Percentiles rank a stretch among this genome's conserved stretches.
phyloP scores from a whole-genome alignment of 2,888 invertebrate species.

The Microctonus aethiopoides region DNA sequence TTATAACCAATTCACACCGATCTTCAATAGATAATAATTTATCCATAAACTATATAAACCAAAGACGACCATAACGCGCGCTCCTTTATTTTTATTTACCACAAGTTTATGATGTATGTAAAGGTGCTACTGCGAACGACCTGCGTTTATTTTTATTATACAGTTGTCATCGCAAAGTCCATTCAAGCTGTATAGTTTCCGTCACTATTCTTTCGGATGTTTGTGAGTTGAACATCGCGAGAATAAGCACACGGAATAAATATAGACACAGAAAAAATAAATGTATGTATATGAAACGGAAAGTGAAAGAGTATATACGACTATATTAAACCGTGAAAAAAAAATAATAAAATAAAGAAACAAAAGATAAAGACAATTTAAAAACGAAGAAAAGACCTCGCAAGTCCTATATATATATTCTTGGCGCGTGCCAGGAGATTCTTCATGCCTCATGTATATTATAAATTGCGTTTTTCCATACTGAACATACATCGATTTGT shows the following conservation, averaged over 20 bases:
- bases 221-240: conserved; percentile 3
- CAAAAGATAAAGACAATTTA: not conserved
- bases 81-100: not conserved
- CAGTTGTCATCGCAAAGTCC: not conserved
- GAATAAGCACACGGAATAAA: not conserved
- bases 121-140: not conserved
- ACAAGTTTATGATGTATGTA: not conserved
- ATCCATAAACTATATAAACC: not conserved
- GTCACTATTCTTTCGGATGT: conserved; percentile 17
- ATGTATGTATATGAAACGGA: not conserved
- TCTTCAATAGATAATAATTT: not conserved
- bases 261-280: not conserved
- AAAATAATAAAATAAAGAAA: not conserved
- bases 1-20: not conserved
- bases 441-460: not conserved
- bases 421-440: not conserved
- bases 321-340: not conserved
- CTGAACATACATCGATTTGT: not conserved
- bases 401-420: not conserved
- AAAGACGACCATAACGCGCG: not conserved
- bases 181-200: not conserved
- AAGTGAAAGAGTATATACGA: not conserved
- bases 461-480: not conserved
- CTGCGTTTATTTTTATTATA: conserved; percentile 18
- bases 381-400: not conserved